Evolutionary conservation across 2,888 invertebrate genomes (phyloP).

Genomic region (Heliconius sara): DNA sequence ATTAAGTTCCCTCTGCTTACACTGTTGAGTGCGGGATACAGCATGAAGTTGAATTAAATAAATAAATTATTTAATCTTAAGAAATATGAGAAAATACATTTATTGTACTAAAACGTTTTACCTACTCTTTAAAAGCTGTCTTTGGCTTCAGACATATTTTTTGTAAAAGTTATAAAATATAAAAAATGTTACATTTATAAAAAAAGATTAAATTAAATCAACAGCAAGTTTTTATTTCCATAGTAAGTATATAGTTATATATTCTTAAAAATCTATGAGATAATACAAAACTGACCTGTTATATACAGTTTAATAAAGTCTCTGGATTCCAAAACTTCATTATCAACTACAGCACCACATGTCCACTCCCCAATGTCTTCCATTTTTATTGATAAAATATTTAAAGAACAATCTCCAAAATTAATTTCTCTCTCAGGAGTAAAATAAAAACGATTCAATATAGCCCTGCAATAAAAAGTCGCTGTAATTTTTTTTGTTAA

Average conservation of each 20-base stretch:
- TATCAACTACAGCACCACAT: slow-evolving; percentile 71
- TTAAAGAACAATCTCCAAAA: slow-evolving; percentile 78
- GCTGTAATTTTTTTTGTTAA: too few relatives aligned
- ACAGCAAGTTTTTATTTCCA: background rate
- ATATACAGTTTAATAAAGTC: slow-evolving; percentile 57
- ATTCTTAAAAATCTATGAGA: background rate
- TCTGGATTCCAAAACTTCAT: slow-evolving; percentile 61
- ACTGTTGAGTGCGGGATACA: too few relatives aligned
- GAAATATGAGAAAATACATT: too few relatives aligned
- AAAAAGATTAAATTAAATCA: background rate
- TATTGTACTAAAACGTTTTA: background rate
- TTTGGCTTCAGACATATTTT: background rate
- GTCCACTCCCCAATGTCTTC: slow-evolving; percentile 78
- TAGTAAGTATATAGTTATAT: background rate
- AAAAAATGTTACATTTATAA: background rate
- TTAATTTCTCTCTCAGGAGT: slow-evolving; percentile 64
- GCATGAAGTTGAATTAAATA: too few relatives aligned
- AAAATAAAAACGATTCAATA: slow-evolving; percentile 72
- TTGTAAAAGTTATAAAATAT: background rate
- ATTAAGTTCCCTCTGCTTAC: too few relatives aligned
- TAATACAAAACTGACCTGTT: slow-evolving; percentile 49
- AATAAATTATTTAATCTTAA: too few relatives aligned
- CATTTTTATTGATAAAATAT: slow-evolving; percentile 60
- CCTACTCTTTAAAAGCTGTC: background rate
- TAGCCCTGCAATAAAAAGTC: slow-evolving; percentile 59